A percentile compares a stretch with the other conserved stretches of the same genome.
Conservation (phyloP, 2,888 invertebrate genomes). For the Drosophila acutilabella region DNA sequence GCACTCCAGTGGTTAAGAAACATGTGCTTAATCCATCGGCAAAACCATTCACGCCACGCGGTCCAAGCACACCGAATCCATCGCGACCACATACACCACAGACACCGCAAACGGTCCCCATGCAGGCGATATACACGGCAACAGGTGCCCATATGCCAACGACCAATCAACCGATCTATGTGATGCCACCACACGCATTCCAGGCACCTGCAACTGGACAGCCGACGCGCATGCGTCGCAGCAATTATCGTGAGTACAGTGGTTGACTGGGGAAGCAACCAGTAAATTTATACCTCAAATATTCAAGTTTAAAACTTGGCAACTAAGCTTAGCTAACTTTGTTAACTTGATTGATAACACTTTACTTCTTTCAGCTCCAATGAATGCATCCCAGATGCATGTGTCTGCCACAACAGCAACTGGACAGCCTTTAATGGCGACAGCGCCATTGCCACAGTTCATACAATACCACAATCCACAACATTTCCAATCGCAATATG, state of each 20-base stretch:
- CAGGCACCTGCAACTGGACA: conserved; percentile 82
- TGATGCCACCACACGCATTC: conserved; percentile 84
- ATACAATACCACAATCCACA: conserved; percentile 87
- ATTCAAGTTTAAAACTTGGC: too few relatives aligned
- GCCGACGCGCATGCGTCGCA: conserved; percentile 84
- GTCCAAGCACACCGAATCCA: conserved; percentile 88
- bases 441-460: conserved; percentile 91
- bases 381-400: conserved; percentile 90
- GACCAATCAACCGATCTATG: conserved; percentile 83
- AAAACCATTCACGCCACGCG: conserved; percentile 93
- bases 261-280: too few relatives aligned
- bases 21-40: conserved; percentile 94
- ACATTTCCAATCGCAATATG: conserved; percentile 85
- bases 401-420: conserved; percentile 89
- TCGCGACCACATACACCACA: conserved; percentile 94
- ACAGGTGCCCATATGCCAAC: conserved; percentile 81
- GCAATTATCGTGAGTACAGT: conserved; percentile 77
- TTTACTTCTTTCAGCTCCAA: conserved; percentile 83
- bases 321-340: too few relatives aligned
- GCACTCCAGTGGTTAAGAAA: conserved; percentile 81
- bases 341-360: not conserved
- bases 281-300: too few relatives aligned
- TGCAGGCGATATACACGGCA: conserved; percentile 82
- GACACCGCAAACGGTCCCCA: conserved; percentile 87
- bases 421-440: conserved; percentile 93